A percentile compares a stretch with the other conserved stretches of the same genome.
These are phyloP conservation scores for Falco punctatus DNA, from an alignment of 2,113 vertebrate genomes.

Conservation along the genomic window DNA sequence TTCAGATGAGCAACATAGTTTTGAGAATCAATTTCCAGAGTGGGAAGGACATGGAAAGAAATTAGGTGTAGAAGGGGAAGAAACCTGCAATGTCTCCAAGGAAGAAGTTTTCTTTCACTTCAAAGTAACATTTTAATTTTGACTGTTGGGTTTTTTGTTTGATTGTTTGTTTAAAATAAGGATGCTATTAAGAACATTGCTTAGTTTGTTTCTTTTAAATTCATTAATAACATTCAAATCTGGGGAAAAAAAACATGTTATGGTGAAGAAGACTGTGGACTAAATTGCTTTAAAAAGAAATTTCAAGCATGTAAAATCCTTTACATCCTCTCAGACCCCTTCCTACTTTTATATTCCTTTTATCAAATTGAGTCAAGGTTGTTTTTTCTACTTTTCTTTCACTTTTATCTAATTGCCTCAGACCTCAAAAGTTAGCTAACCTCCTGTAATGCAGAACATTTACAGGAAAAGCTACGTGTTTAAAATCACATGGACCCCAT, in stretches of 20 bases:
- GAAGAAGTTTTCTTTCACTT: not conserved
- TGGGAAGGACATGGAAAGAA: not conserved
- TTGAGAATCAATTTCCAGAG: not conserved
- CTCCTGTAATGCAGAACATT: not conserved
- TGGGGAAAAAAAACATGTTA: not conserved
- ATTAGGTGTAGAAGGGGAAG: accelerated
- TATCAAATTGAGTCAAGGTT: not conserved
- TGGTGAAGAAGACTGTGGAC: not conserved
- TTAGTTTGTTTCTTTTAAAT: not conserved
- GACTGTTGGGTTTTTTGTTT: not conserved
- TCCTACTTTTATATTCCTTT: not conserved
- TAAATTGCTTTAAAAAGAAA: not conserved
- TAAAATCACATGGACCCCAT: not conserved
- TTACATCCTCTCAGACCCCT: not conserved
- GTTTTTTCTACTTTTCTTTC: not conserved
- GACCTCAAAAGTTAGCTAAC: not conserved
- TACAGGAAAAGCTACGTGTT: accelerated
- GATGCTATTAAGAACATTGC: not conserved
- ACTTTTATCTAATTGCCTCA: not conserved
- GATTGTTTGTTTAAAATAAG: not conserved
- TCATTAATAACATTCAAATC: not conserved
- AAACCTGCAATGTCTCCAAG: not conserved
- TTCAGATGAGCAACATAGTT: not conserved
- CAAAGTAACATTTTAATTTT: not conserved
- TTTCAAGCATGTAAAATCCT: not conserved